Evolutionary conservation across 2,797 vertebrate species (phyloP).

Genomic region (Gallinago stenura): DNA sequence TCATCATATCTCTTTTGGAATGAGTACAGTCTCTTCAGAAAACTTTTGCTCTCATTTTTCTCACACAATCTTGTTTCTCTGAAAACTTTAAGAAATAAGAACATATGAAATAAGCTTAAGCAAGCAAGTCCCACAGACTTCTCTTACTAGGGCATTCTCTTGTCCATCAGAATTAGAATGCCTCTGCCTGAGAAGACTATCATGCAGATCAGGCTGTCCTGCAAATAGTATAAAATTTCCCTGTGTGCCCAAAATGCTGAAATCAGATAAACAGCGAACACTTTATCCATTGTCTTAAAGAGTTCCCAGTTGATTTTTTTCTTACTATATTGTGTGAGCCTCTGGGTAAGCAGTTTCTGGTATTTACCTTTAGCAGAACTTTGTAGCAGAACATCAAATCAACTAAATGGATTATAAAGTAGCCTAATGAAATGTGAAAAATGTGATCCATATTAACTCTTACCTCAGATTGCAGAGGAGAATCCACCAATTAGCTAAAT

Average conservation of each 20-base stretch:
- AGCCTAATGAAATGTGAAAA: not conserved
- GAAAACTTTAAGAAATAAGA: not conserved
- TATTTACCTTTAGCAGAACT: not conserved
- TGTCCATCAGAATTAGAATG: not conserved
- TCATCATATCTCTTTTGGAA: not conserved
- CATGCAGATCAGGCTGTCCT: not conserved
- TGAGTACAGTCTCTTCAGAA: not conserved
- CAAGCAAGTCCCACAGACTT: not conserved
- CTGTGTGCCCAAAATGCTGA: not conserved
- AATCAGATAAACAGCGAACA: not conserved
- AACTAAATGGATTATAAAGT: not conserved
- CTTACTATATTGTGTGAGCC: not conserved
- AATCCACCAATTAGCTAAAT: not conserved
- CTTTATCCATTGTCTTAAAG: not conserved
- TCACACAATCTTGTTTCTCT: not conserved
- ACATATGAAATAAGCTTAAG: not conserved
- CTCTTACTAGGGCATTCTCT: rapidly evolving
- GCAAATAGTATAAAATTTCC: not conserved
- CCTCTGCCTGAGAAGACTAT: not conserved
- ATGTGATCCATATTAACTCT: not conserved
- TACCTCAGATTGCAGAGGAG: not conserved
- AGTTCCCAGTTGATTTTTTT: not conserved
- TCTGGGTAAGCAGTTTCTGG: not conserved
- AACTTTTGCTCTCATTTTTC: not conserved
- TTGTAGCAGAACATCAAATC: not conserved